Percentiles rank a stretch among this genome's conserved stretches.
Evolutionary conservation across 2,113 vertebrate species (phyloP).

Genomic region (Antennarius striatus): DNA sequence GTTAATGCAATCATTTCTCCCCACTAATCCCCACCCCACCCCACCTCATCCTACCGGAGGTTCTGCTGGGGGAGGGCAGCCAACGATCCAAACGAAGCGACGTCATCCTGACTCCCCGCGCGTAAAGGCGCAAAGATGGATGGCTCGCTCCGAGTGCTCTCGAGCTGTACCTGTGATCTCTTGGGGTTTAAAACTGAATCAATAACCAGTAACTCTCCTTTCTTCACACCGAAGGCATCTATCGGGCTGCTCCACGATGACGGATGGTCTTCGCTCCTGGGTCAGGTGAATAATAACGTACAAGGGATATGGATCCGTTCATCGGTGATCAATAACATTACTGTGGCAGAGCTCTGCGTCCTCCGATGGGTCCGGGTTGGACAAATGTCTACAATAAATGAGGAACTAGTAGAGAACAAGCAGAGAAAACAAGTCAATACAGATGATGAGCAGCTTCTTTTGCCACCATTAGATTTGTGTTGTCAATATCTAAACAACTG

Average conservation of each 20-base stretch:
- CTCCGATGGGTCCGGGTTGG: conserved; percentile 12
- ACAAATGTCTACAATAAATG: conserved; percentile 48
- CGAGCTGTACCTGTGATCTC: too few relatives aligned
- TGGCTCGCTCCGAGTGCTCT: too few relatives aligned
- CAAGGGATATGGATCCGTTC: conserved; percentile 27
- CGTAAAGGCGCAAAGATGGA: too few relatives aligned
- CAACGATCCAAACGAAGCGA: too few relatives aligned
- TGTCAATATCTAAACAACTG: conserved; percentile 39
- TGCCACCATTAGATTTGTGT: conserved; percentile 39
- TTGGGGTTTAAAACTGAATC: not conserved
- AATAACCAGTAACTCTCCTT: conserved; percentile 5
- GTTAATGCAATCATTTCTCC: conserved; percentile 52
- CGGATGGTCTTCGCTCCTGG: conserved; percentile 1
- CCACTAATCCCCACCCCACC: conserved; percentile 47
- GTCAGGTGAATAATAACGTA: conserved; percentile 40
- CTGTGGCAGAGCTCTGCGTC: conserved; percentile 5
- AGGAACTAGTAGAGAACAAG: conserved; percentile 12
- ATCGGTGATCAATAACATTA: conserved; percentile 20
- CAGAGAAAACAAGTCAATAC: conserved; percentile 54
- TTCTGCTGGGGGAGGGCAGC: conserved; percentile 18
- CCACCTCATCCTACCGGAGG: not conserved
- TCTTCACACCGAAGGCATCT: too few relatives aligned
- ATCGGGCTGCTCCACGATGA: not conserved
- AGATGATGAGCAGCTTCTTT: conserved; percentile 34
- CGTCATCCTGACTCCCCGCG: too few relatives aligned